Base-by-base conservation (phyloP, 2,113 vertebrate species). In the Atractosteus spatula region DNA sequence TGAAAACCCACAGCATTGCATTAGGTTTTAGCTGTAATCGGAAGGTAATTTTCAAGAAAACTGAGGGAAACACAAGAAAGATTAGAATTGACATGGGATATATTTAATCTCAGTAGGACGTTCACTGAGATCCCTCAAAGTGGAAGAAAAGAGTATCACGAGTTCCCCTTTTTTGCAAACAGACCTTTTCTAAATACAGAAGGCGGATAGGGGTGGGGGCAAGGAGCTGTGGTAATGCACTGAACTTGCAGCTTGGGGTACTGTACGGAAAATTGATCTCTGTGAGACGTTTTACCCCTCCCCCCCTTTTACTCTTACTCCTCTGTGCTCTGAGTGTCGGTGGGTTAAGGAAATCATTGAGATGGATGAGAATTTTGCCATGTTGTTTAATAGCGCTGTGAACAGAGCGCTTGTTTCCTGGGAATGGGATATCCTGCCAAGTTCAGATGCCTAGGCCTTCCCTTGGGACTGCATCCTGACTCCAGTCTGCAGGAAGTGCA, bases 351-450 rank as follows among this genome's bases (percentile, higher is more conserved):
- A 82, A 80, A 76, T 62, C 7, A 62, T 66, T 64, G 76, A 51
- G 78, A 81, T 68, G 74, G 79, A 78, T 85, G 89, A 91, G 89
- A 90, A 91, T 85, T 66, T 82, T 70, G 71, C 85, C 87, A 74
- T 91, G 89, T 90, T 84, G 79, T 85, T 92, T 75, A 84, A 83
- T 12, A 14, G 82, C 16, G 29, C 86, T 88, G 81, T 87, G 87
- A 94, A 92, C 90, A 84, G 86, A 89, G 86, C 7, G 5, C 89
- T 91, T 87, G 90, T 94, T 97, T 92, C 94, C 92, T 95, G 95
- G 95, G 96, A 98, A 98, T 94, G 87, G 80, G 81, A 80, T 80
- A 81, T 72, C 78, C 74, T 90, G 96, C 96, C 96, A 98, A 95
- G 92, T 82, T 63, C 74, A 93, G 92, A 98, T 95, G 93, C 93